Percentiles rank a stretch among this genome's conserved stretches.
These are phyloP conservation scores for Harmothoe impar DNA, from an alignment of 2,888 invertebrate genomes.

Conservation along the genomic window DNA sequence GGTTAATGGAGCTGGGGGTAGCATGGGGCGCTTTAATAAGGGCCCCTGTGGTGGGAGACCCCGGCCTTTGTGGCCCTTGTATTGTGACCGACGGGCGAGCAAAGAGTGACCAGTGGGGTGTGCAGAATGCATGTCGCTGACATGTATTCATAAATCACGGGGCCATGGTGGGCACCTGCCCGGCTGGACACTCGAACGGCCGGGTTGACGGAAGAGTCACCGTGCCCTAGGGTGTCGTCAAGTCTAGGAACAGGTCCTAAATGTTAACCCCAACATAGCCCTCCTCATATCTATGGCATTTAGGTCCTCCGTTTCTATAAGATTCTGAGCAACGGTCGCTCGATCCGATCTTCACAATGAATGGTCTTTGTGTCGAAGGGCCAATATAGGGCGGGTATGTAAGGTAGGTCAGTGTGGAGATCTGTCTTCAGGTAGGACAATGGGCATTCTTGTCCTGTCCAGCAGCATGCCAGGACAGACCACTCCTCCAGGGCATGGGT, in stretches of 20 bases:
- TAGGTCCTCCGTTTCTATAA: neutral
- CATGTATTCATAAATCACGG: constrained; percentile 60
- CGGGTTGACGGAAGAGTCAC: constrained; percentile 30
- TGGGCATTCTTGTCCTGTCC: neutral
- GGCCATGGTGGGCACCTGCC: constrained; percentile 42
- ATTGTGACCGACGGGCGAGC: constrained; percentile 56
- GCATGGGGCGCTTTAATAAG: constrained; percentile 48
- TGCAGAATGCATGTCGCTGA: constrained; percentile 58
- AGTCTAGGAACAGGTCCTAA: neutral
- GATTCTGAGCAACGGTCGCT: neutral
- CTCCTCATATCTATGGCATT: neutral
- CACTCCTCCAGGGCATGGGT: constrained; percentile 4
- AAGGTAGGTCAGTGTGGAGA: neutral
- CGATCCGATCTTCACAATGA: neutral
- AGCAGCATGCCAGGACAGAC: neutral
- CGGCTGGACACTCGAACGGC: constrained; percentile 36
- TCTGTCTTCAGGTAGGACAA: neutral
- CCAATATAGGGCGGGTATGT: neutral
- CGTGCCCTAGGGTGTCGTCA: neutral
- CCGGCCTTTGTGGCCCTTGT: constrained; percentile 16
- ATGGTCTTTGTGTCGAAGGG: neutral
- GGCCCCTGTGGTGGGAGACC: constrained; percentile 38
- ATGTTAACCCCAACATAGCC: neutral
- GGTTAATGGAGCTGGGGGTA: constrained; percentile 26
- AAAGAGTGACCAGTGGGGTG: constrained; percentile 50